phyloP scores from a whole-genome alignment of 2,797 vertebrate species.

The Oceanodroma leucorhoa region DNA sequence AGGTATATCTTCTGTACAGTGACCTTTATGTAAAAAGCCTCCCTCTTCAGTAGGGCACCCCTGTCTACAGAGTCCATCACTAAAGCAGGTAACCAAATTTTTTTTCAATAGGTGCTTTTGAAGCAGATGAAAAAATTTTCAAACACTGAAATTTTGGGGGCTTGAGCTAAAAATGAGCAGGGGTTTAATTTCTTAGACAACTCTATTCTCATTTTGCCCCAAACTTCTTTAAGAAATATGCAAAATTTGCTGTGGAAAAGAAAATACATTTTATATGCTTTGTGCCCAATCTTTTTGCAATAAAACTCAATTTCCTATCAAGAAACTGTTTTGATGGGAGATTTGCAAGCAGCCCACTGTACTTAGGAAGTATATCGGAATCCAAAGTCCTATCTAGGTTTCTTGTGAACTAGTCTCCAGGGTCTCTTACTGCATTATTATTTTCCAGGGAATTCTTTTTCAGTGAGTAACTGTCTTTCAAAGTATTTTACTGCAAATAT shows the following conservation, averaged over 20 bases:
- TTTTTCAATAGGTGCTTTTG: not conserved
- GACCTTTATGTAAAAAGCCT: not conserved
- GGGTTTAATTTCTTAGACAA: not conserved
- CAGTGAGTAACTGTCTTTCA: slow-evolving; percentile 31
- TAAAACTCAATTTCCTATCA: slow-evolving; percentile 5
- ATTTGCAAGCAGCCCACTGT: not conserved
- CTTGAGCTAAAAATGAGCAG: not conserved
- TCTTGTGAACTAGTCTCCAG: slow-evolving; percentile 8
- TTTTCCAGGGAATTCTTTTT: slow-evolving; percentile 28
- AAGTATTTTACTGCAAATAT: slow-evolving; percentile 43
- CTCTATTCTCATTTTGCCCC: not conserved
- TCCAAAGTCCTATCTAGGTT: not conserved
- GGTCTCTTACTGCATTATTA: slow-evolving; percentile 8
- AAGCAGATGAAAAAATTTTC: not conserved
- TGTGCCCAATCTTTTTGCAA: not conserved
- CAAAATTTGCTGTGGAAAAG: not conserved
- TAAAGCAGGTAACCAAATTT: not conserved
- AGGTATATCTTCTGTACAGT: not conserved
- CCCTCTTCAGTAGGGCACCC: not conserved
- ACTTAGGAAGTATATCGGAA: not conserved
- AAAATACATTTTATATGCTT: not conserved
- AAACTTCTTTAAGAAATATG: not conserved
- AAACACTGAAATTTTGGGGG: not conserved
- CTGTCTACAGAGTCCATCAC: not conserved
- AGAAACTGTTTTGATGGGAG: not conserved